Base-by-base conservation (phyloP, 92 coral and sea anemone genomes). In the Heliopora coerulea region DNA sequence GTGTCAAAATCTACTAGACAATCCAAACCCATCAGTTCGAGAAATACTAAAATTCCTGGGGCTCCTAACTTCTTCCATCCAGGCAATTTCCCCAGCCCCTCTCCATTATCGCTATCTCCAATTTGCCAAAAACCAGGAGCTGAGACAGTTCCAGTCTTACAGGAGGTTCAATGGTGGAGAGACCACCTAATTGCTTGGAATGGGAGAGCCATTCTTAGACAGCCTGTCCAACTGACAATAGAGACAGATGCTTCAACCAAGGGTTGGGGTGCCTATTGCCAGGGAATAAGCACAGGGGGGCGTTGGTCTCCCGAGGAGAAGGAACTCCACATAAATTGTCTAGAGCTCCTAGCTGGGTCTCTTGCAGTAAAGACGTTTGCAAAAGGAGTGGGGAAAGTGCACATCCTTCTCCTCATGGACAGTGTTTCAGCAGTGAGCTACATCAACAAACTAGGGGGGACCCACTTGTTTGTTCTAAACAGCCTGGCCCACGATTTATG, bases 111-210 rank as follows among this genome's bases (percentile, higher is more conserved):
- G 79, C 33, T 78, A 65, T 68, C 83, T 79, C 33, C 91, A 86
- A 63, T 39, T 60, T 56, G 85, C 73, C 79, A 86, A 83, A 73
- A 86, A 86, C 85, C 79, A 61, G 24, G 84, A 87, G 30, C 57
- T 75, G 46, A 48, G 58, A 33, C 29, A 62, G 8, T 56, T 72
- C 59, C 68, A 40, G 59, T 68, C 64, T 67, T 85, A 81, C 78
- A 78, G 83, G 89, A 85, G 74, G 72, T 85, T 26, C 62, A 66
- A 32, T 85, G 83, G 86, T 70, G 84, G 86, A 72, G 78, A 41
- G 89, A 72, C 86, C 68, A 85, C 44, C 74, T 81, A 19, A 86
- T 80, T n/a, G 89, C 89, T 25, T 85, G 89, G 83, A 85, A 81
- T 41, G 86, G 85, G 40, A 81, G 77, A 72, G 73, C 52, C 7